Conservation (phyloP, 2,888 invertebrate genomes). For the Willowsia nigromaculata region DNA sequence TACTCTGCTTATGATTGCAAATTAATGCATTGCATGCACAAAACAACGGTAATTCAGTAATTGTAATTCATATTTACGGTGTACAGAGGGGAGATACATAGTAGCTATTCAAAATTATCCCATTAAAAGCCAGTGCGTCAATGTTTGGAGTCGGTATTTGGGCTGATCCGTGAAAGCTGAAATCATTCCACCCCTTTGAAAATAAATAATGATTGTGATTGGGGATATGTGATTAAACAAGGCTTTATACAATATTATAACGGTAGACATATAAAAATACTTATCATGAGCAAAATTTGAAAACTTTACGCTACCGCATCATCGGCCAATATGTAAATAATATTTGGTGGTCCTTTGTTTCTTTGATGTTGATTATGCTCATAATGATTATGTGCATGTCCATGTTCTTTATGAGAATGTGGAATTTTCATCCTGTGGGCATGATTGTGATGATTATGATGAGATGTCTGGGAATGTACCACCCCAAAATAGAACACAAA, state of each 20-base stretch:
- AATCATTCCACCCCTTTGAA: slow-evolving; percentile 93
- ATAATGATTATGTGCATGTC: neutral
- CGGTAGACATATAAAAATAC: neutral
- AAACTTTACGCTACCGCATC: slow-evolving; percentile 85
- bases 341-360: slow-evolving; percentile 82
- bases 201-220: neutral
- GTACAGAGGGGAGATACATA: slow-evolving; percentile 96
- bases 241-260: neutral
- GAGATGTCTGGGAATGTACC: neutral
- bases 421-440: neutral
- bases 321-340: slow-evolving; percentile 90
- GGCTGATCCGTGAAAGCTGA: slow-evolving; percentile 93
- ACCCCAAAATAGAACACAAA: neutral
- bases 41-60: neutral
- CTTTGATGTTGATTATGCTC: neutral
- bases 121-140: slow-evolving; percentile 92
- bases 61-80: slow-evolving; percentile 84
- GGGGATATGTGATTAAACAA: too few species aligned
- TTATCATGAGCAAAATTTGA: neutral
- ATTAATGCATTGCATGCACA: too few species aligned
- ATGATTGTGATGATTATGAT: neutral
- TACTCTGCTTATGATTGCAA: too few species aligned
- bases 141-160: slow-evolving; percentile 95
- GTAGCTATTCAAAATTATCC: slow-evolving; percentile 90
- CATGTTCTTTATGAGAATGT: neutral